Base-by-base conservation (phyloP, 2,113 vertebrate genomes). In the Macheiramphus alcinus region DNA sequence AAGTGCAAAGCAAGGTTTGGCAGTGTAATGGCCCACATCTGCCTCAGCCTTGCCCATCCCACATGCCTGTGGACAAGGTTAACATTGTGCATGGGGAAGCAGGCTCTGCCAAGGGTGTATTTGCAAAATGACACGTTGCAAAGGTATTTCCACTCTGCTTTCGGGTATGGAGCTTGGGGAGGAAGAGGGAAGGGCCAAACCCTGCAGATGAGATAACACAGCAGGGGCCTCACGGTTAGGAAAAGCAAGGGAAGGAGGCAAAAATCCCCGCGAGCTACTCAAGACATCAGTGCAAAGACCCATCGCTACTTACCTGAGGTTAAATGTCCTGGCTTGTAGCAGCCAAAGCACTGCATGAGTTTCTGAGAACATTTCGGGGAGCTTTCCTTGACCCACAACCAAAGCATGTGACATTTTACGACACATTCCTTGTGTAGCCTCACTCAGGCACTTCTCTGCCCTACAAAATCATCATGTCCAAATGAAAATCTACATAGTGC, bases 111-210 rank as follows among this genome's bases (percentile, higher is more conserved):
- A 94, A 76, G 62, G 90, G 48, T 14, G 62, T 93, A 16, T 96
- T 97, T 97, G 92, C 70, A 61, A 95, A 96, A 61, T 97, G 95
- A 95, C 93, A 92, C 3, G 13, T 95, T 73, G 42, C 61, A 87
- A 68, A 89, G 86, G 86, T 73, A 94, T 96, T 95, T 94, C 87
- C 91, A 94, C 55, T 68, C 79, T 0, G 2, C 45, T 91, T 74
- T 56, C 0, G 29, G 71, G 70, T 61, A 62, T 1, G 18, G 76
- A 87, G 78, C 86, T 85, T 53, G 0, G 11, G 90, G 65, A 95
- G 88, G 84, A 93, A 94, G 86, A 92, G 55, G 79, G 78, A 86
- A 92, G 50, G 88, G 88, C 83, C 90, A 90, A 92, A 85, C 79
- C 75, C 85, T 86, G 80, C 66, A 80, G 86, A 79, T 94, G 95